Percentiles rank a stretch among this genome's conserved stretches.
Evolutionary conservation across 2,113 vertebrate genomes (phyloP).

Genomic region (Trichomycterus rosablanca): DNA sequence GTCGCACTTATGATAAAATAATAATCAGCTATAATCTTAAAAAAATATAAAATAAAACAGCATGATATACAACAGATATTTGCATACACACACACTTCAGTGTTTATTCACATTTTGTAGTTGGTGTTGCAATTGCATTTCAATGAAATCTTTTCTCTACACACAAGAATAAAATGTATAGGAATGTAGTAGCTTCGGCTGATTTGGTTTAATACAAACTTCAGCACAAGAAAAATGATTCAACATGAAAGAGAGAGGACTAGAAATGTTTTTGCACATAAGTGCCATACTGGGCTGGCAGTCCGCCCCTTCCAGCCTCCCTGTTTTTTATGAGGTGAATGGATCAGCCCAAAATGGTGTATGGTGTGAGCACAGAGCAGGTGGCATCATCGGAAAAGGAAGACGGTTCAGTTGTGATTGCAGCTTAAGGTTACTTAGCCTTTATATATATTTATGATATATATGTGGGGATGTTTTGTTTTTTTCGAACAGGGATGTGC

Average conservation of each 20-base stretch:
- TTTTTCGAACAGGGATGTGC: not conserved
- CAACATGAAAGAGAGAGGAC: slow-evolving; percentile 15
- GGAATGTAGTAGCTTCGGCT: slow-evolving; percentile 19
- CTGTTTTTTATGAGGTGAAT: slow-evolving; percentile 26
- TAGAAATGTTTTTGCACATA: slow-evolving; percentile 38
- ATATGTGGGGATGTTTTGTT: not conserved
- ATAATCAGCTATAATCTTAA: not conserved
- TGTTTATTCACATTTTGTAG: not conserved
- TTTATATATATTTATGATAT: not conserved
- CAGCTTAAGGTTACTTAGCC: slow-evolving; percentile 1
- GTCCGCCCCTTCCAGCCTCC: slow-evolving; percentile 1
- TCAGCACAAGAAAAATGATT: slow-evolving; percentile 24
- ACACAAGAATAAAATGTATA: slow-evolving; percentile 10
- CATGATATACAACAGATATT: slow-evolving; percentile 10
- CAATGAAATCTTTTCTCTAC: not conserved
- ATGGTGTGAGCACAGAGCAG: slow-evolving; percentile 30
- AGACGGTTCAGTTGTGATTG: not conserved
- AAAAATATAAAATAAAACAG: not conserved
- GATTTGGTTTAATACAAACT: slow-evolving; percentile 30
- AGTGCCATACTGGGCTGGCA: slow-evolving; percentile 35
- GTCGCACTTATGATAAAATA: not conserved
- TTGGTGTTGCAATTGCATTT: not conserved
- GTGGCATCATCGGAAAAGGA: slow-evolving; percentile 22
- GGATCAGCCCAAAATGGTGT: slow-evolving; percentile 30
- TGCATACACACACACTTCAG: not conserved